Evolutionary conservation across 2,113 vertebrate species (phyloP).

Genomic region (Gnathonemus longibarbis): DNA sequence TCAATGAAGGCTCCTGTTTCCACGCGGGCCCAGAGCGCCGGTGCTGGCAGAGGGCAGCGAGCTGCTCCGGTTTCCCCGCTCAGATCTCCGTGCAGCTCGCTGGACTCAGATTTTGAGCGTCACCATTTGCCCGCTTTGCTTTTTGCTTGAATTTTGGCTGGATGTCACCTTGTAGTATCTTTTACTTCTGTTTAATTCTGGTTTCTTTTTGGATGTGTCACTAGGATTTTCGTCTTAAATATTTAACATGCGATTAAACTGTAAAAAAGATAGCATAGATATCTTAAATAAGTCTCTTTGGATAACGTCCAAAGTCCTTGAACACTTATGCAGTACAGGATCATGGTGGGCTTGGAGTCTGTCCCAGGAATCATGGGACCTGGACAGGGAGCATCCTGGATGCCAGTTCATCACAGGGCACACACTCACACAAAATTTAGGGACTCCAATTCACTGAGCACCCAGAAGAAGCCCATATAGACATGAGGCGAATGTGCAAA

Average conservation of each 20-base stretch:
- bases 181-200: not conserved
- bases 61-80: not conserved
- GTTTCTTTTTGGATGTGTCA: not conserved
- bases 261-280: not conserved
- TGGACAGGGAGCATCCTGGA: not conserved
- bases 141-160: not conserved
- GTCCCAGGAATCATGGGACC: not conserved
- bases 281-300: not conserved
- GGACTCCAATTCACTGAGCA: not conserved
- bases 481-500: not conserved
- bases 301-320: not conserved
- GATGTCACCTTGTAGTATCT: not conserved
- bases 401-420: not conserved
- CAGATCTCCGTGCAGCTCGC: not conserved
- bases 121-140: not conserved
- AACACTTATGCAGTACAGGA: not conserved
- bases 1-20: constrained; percentile 40
- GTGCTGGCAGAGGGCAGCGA: constrained; percentile 6
- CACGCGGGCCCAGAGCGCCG: constrained; percentile 35
- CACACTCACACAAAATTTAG: not conserved
- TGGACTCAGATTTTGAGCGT: not conserved
- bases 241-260: not conserved
- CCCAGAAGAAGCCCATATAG: not conserved
- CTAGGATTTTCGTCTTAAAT: not conserved
- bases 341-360: not conserved